Evolutionary conservation across 2,888 invertebrate genomes (phyloP).

Genomic region (Epinotia bilunana): DNA sequence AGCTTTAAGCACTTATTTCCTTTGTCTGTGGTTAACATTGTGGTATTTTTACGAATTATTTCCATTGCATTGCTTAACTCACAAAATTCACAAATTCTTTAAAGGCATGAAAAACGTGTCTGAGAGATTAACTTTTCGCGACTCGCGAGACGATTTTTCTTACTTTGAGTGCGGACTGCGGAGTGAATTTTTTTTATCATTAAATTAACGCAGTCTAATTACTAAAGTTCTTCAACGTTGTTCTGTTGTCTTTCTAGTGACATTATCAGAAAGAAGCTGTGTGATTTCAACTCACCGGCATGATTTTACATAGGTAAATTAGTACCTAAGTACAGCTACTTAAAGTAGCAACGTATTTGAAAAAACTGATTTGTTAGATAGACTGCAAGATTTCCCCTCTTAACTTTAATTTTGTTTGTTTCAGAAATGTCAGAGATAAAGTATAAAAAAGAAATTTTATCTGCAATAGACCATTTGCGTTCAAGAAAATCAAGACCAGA

Average conservation of each 20-base stretch:
- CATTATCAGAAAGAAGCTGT: constrained; percentile 43
- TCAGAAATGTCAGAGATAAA: constrained; percentile 85
- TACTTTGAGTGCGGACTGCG: neutral
- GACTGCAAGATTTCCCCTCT: neutral
- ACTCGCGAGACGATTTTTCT: constrained; percentile 3
- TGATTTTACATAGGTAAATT: constrained; percentile 74
- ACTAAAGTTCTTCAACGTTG: neutral
- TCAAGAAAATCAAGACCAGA: constrained; percentile 94
- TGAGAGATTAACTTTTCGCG: constrained; percentile 7
- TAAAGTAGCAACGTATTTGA: constrained; percentile 7
- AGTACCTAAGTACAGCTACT: neutral
- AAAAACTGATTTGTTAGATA: constrained; percentile 2
- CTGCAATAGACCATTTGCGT: constrained; percentile 93
- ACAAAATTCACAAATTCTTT: neutral
- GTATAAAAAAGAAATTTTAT: constrained; percentile 90
- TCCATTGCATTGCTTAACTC: neutral
- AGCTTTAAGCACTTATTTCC: too few relatives aligned
- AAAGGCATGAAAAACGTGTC: neutral
- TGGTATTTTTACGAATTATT: neutral
- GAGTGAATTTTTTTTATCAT: neutral
- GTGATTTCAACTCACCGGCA: constrained; percentile 70
- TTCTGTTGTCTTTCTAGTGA: neutral
- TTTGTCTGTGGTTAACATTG: neutral
- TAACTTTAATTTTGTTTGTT: constrained; percentile 52
- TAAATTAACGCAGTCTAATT: neutral